Conservation (phyloP, 2,888 invertebrate genomes). For the Leistus spinibarbis region DNA sequence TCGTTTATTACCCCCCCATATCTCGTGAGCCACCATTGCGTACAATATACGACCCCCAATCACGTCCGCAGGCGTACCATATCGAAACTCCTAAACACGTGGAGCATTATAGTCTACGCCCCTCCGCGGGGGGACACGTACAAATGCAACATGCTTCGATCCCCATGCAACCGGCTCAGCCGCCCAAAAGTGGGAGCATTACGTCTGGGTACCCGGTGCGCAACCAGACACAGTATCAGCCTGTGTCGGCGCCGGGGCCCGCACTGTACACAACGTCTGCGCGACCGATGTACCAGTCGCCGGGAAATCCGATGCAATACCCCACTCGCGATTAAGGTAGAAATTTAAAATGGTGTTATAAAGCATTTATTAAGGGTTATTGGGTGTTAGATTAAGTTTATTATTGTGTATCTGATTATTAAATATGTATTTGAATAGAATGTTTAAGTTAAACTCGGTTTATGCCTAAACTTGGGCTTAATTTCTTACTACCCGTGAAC, state of each 20-base stretch:
- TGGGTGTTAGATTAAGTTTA: neutral
- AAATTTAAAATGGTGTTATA: no score
- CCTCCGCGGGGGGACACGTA: conserved; percentile 60
- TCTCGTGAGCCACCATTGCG: conserved; percentile 51
- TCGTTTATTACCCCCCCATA: conserved; percentile 54
- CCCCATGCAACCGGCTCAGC: conserved; percentile 63
- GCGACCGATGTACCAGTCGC: conserved; percentile 54
- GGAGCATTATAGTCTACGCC: conserved; percentile 56
- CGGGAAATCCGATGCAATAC: conserved; percentile 51
- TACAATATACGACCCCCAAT: conserved; percentile 52
- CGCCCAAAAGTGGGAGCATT: conserved; percentile 79
- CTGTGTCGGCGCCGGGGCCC: conserved; percentile 49
- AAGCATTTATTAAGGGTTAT: neutral
- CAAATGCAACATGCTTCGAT: conserved; percentile 62
- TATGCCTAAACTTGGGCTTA: no score
- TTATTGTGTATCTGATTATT: neutral
- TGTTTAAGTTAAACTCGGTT: no score
- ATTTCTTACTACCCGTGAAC: no score
- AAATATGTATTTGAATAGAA: no score
- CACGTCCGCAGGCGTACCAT: conserved; percentile 52
- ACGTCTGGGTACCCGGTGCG: conserved; percentile 85
- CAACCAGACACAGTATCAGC: conserved; percentile 62
- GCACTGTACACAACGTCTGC: conserved; percentile 55
- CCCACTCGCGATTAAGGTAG: conserved; percentile 44
- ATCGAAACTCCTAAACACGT: conserved; percentile 54